A percentile compares a stretch with the other conserved stretches of the same genome.
Conservation (phyloP, 2,888 invertebrate genomes). For the Nomada fucata region DNA sequence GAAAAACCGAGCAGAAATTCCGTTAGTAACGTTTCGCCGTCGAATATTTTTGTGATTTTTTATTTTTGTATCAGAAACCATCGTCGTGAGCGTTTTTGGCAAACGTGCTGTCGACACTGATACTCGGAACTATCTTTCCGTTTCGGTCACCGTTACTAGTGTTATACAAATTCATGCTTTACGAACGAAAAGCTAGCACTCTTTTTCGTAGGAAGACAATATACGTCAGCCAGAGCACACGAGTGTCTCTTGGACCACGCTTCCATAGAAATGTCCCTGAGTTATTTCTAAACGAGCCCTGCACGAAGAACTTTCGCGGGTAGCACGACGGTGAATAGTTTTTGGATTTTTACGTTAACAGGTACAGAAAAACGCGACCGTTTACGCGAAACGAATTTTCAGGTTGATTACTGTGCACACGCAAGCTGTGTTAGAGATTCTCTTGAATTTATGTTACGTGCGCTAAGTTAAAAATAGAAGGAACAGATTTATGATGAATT, state of each 20-base stretch:
- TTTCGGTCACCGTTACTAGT: background rate
- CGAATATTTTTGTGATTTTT: slow-evolving; percentile 3
- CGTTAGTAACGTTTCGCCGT: background rate
- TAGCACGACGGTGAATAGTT: background rate
- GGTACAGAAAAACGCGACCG: background rate
- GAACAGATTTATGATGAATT: no score
- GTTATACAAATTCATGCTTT: slow-evolving; percentile 11
- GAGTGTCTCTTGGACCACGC: background rate
- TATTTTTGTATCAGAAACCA: background rate
- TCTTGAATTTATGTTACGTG: slow-evolving; percentile 27
- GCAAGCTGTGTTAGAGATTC: slow-evolving; percentile 38
- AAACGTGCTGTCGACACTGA: background rate
- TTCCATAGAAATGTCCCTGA: slow-evolving; percentile 1
- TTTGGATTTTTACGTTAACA: slow-evolving; percentile 21
- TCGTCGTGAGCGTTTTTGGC: background rate
- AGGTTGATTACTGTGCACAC: slow-evolving; percentile 10
- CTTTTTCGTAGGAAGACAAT: background rate
- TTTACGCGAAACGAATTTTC: background rate
- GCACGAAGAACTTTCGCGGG: slow-evolving; percentile 5
- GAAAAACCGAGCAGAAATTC: background rate
- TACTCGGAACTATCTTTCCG: background rate
- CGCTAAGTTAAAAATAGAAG: no score
- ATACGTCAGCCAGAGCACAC: background rate
- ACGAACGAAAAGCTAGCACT: background rate
- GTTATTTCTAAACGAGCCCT: slow-evolving; percentile 1